Conservation (phyloP, 1,140 invertebrate genomes). For the Drosophila serrata region DNA sequence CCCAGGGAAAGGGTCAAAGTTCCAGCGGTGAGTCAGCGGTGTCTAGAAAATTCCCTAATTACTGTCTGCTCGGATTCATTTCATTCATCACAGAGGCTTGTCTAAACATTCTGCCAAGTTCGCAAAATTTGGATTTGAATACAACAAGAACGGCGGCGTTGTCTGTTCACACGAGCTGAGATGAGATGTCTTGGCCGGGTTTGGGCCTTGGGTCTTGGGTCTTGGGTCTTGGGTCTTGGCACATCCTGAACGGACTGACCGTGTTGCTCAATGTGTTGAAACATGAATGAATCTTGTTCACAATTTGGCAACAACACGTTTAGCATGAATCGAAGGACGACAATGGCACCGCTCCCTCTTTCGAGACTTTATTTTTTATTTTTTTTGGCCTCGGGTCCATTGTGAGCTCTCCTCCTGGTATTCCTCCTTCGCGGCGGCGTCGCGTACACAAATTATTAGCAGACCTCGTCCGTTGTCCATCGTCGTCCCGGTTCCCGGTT, state of each 20-base stretch:
- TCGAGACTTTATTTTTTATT: no score
- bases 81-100: constrained; percentile 57
- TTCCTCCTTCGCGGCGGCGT: constrained; percentile 40
- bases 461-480: constrained; percentile 47
- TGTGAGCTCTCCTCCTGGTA: constrained; percentile 29
- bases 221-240: neutral
- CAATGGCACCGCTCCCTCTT: constrained; percentile 49
- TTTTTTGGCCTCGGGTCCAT: constrained; percentile 37
- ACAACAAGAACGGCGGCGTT: constrained; percentile 22
- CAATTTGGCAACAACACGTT: constrained; percentile 84
- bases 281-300: constrained; percentile 83
- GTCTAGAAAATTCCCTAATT: constrained; percentile 66
- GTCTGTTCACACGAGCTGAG: constrained; percentile 66
- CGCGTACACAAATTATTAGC: constrained; percentile 80
- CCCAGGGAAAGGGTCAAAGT: constrained; percentile 28
- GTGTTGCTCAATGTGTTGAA: constrained; percentile 82
- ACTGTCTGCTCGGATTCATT: constrained; percentile 57
- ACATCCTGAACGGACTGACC: constrained; percentile 10
- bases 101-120: constrained; percentile 18
- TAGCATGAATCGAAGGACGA: constrained; percentile 81
- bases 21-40: constrained; percentile 28
- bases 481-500: neutral
- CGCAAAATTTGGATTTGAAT: constrained; percentile 20
- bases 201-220: neutral
- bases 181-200: constrained; percentile 27